These are phyloP conservation scores for Pocota personata DNA, from an alignment of 2,888 invertebrate species.

Conservation along the genomic window DNA sequence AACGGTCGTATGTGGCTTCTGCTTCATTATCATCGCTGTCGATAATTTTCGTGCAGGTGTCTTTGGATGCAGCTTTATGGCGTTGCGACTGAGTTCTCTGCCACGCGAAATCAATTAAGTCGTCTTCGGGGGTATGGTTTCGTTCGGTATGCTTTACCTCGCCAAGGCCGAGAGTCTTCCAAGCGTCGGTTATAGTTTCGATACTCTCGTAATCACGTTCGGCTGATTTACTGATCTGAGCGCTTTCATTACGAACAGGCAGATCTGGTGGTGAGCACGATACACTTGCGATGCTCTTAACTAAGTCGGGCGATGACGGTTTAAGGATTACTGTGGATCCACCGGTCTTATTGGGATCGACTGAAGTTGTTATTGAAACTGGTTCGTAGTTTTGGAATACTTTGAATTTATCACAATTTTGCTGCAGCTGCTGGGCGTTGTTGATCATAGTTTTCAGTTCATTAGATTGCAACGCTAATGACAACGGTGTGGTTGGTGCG, in stretches of 20 bases:
- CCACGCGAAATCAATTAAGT: conserved; percentile 82
- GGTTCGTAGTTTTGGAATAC: conserved; percentile 82
- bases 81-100: conserved; percentile 80
- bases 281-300: conserved; percentile 61
- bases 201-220: conserved; percentile 88
- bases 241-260: conserved; percentile 79
- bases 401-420: conserved; percentile 80
- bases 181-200: conserved; percentile 90
- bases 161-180: conserved; percentile 91
- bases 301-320: conserved; percentile 78
- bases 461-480: conserved; percentile 51
- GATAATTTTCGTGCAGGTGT: conserved; percentile 77
- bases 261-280: conserved; percentile 77
- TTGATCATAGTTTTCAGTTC: conserved; percentile 65
- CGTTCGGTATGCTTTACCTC: conserved; percentile 89
- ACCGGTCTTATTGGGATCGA: conserved; percentile 78
- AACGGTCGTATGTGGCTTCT: conserved; percentile 89
- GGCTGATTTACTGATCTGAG: conserved; percentile 65
- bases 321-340: conserved; percentile 80
- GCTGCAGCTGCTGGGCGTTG: conserved; percentile 56
- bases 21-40: conserved; percentile 79
- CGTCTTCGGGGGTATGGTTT: conserved; percentile 77
- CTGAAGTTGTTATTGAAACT: conserved; percentile 81
- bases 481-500: conserved; percentile 58
- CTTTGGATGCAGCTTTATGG: conserved; percentile 83